A percentile compares a stretch with the other conserved stretches of the same genome.
Conservation (phyloP, 2,888 invertebrate species). For the Patella caerulea region DNA sequence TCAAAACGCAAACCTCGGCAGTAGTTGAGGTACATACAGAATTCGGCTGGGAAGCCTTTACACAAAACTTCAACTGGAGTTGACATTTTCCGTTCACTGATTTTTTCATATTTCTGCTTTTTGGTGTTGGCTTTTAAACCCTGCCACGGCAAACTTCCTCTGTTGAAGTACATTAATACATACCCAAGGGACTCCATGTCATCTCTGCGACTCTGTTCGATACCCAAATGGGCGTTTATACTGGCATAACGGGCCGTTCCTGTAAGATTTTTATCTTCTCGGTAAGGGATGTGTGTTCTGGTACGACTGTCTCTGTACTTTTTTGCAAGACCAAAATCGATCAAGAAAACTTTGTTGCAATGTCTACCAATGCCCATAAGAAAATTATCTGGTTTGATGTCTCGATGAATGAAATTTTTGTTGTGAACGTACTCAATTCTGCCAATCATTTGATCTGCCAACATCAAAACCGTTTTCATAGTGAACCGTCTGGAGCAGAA, state of each 20-base stretch:
- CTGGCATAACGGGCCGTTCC: constrained; percentile 88
- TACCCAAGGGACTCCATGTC: constrained; percentile 99
- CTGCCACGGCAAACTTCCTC: constrained; percentile 95
- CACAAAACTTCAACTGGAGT: constrained; percentile 98
- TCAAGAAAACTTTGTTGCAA: constrained; percentile 84
- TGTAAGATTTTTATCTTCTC: constrained; percentile 72
- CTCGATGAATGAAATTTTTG: constrained; percentile 98
- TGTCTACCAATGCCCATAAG: constrained; percentile 74
- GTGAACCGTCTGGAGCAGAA: constrained; percentile 99
- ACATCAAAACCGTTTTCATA: constrained; percentile 99
- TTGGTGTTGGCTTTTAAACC: constrained; percentile 97
- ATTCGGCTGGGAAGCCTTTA: constrained; percentile 99
- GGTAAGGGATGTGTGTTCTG: constrained; percentile 93
- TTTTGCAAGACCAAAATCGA: constrained; percentile 99
- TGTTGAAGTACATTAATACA: constrained; percentile 98
- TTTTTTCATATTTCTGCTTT: constrained; percentile 99
- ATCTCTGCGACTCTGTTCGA: constrained; percentile 97
- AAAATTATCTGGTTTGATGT: constrained; percentile 75
- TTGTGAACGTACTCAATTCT: constrained; percentile 98
- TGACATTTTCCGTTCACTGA: constrained; percentile 99
- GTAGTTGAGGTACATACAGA: constrained; percentile 99
- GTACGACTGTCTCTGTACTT: constrained; percentile 96
- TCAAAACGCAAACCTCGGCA: constrained; percentile 98
- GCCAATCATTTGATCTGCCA: constrained; percentile 86
- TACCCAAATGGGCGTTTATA: constrained; percentile 99